These are phyloP conservation scores for Platygyra sinensis DNA, from an alignment of 64 coral and sea anemone species.

Conservation along the genomic window DNA sequence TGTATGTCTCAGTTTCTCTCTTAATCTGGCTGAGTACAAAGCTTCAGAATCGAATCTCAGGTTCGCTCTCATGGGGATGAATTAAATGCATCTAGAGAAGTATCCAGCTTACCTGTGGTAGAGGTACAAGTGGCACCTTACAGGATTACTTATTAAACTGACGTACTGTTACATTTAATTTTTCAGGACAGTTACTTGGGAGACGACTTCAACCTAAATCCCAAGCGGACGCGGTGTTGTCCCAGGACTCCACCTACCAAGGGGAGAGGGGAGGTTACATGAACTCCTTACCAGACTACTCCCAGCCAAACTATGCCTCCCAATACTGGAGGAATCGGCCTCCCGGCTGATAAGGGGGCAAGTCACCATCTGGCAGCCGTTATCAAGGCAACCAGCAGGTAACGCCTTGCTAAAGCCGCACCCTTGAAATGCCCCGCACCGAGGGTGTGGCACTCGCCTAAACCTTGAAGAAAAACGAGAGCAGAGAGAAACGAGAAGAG, in stretches of 20 bases:
- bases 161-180: too few relatives aligned
- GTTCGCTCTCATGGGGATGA: too few relatives aligned
- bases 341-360: constrained; percentile 50
- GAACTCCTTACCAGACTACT: constrained; percentile 98
- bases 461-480: constrained; percentile 18
- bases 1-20: too few relatives aligned
- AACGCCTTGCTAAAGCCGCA: constrained; percentile 42
- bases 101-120: too few relatives aligned
- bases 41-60: too few relatives aligned
- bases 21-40: too few relatives aligned
- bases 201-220: constrained; percentile 99
- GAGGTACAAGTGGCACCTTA: too few relatives aligned
- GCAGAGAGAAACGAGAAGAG: background rate
- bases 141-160: too few relatives aligned
- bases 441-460: constrained; percentile 19
- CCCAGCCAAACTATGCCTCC: constrained; percentile 99
- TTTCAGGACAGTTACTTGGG: constrained; percentile 90
- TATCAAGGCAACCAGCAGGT: constrained; percentile 31
- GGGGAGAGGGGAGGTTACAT: constrained; percentile 98
- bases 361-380: constrained; percentile 51
- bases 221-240: constrained; percentile 95
- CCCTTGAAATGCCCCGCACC: constrained; percentile 30
- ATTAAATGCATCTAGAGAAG: too few relatives aligned
- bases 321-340: constrained; percentile 78
- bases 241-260: constrained; percentile 98